These are phyloP conservation scores for Drosophila kohkoa DNA, from an alignment of 1,140 invertebrate species.

Conservation along the genomic window DNA sequence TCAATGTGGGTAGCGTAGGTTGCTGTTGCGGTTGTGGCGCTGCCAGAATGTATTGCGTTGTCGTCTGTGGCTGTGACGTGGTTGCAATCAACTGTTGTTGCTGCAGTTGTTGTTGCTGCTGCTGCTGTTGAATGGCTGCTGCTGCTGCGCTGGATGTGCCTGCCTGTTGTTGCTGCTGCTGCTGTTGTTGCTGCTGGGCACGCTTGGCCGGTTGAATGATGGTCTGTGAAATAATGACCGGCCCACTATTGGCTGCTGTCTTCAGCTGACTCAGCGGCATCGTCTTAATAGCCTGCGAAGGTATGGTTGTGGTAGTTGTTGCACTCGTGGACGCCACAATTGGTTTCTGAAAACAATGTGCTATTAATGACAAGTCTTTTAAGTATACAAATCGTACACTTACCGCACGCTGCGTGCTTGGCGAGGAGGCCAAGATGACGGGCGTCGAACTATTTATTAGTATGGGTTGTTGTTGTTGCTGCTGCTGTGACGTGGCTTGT, in stretches of 20 bases:
- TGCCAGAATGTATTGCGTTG: conserved; percentile 62
- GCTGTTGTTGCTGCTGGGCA: conserved; percentile 72
- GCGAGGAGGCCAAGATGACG: conserved; percentile 78
- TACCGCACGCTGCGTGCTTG: conserved; percentile 70
- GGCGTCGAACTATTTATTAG: conserved; percentile 81
- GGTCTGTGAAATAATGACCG: conserved; percentile 82
- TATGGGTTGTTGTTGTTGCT: conserved; percentile 70
- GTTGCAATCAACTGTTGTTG: conserved; percentile 40
- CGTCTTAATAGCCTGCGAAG: conserved; percentile 77
- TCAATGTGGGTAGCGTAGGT: conserved; percentile 70
- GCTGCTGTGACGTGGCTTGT: conserved; percentile 41
- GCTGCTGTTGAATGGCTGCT: conserved; percentile 65
- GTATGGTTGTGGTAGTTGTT: conserved; percentile 70
- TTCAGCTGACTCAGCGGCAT: conserved; percentile 82
- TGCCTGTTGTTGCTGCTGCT: conserved; percentile 43
- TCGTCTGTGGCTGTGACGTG: conserved; percentile 50
- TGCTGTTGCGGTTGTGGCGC: conserved; percentile 71
- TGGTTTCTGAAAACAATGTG: conserved; percentile 59
- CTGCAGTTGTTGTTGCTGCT: conserved; percentile 49
- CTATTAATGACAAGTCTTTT: neutral
- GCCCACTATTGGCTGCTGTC: conserved; percentile 76
- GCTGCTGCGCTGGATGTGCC: conserved; percentile 69
- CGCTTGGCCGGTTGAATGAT: conserved; percentile 82
- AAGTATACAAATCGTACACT: conserved; percentile 14
- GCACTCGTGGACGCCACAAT: conserved; percentile 49